Percentiles rank a stretch among this genome's conserved stretches.
Evolutionary conservation across 1,140 invertebrate genomes (phyloP).

Genomic region (Myzus persicae): DNA sequence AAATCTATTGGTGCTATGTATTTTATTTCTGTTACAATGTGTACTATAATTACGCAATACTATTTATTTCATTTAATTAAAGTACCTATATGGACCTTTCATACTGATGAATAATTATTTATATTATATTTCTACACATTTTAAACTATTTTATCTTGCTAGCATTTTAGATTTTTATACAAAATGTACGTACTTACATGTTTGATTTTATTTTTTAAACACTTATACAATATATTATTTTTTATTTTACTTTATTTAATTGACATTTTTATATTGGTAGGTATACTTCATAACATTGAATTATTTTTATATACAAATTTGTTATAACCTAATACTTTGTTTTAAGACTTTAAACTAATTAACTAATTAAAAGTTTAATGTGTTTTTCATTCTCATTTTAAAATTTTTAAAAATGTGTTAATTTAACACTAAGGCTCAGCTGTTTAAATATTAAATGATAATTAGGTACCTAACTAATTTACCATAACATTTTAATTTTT

Average conservation of each 20-base stretch:
- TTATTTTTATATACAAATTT: neutral
- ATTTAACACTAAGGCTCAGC: neutral
- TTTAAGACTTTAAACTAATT: neutral
- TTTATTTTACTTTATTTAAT: neutral
- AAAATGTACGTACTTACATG: neutral
- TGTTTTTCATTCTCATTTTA: no score
- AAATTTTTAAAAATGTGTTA: neutral
- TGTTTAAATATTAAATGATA: neutral
- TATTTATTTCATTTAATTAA: neutral
- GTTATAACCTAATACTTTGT: neutral
- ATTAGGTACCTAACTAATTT: neutral
- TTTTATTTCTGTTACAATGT: neutral
- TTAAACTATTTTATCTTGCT: neutral
- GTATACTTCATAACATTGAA: neutral
- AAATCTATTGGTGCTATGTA: neutral
- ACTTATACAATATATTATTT: neutral
- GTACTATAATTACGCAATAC: neutral
- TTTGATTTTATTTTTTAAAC: neutral
- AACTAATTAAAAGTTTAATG: no score
- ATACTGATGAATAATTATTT: neutral
- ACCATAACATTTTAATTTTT: no score
- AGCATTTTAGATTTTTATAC: neutral
- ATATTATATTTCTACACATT: neutral
- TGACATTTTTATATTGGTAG: neutral
- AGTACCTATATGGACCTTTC: no score